These are phyloP conservation scores for Pogonus chalceus DNA, from an alignment of 1,140 invertebrate species.

Conservation along the genomic window DNA sequence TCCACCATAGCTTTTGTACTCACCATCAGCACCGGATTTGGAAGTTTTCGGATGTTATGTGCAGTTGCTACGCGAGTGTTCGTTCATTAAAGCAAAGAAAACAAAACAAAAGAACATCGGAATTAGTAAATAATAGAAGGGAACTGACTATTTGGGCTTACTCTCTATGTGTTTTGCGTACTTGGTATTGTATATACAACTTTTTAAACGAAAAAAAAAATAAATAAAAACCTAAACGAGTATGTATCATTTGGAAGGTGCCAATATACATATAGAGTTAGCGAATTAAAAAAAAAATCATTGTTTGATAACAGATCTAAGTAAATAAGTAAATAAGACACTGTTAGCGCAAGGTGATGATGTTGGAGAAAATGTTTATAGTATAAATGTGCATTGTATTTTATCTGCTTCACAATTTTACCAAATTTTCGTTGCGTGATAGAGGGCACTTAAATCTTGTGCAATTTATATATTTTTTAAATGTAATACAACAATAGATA, in stretches of 20 bases:
- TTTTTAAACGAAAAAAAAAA: neutral
- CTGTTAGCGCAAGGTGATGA: too few species aligned
- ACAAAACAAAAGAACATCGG: neutral
- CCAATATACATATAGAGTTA: neutral
- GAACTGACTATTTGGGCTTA: too few species aligned
- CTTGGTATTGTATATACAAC: neutral
- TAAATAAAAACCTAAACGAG: too few species aligned
- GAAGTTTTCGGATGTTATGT: neutral
- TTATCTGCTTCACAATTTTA: too few species aligned
- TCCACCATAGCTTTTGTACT: slow-evolving; percentile 3
- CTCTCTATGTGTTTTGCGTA: neutral
- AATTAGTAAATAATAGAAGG: too few species aligned
- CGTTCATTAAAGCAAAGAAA: neutral
- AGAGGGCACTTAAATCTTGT: too few species aligned
- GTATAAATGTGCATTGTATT: too few species aligned
- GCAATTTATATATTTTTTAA: too few species aligned
- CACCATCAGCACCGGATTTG: neutral
- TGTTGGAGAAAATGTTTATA: too few species aligned
- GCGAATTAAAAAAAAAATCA: neutral
- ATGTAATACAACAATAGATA: too few species aligned
- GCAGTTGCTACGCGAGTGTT: too few species aligned
- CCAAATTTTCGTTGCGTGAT: too few species aligned
- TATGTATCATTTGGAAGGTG: neutral
- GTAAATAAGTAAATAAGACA: neutral
- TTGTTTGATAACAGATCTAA: neutral